Conservation (phyloP, 2,888 invertebrate species). For the Brenthis ino region DNA sequence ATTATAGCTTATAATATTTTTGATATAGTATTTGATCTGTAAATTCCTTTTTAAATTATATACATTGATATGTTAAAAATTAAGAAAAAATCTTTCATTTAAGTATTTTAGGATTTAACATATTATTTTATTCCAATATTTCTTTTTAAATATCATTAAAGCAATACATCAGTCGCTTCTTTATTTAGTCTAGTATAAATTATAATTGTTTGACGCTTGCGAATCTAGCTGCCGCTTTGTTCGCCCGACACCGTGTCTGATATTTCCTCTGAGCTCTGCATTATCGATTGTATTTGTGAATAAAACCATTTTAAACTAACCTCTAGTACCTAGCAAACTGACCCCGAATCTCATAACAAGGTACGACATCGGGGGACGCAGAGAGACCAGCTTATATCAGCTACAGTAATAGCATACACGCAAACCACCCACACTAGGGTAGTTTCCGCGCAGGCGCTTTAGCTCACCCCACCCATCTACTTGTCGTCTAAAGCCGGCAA, state of each 20-base stretch:
- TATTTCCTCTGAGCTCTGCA: conserved; percentile 73
- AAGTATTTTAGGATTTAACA: too few species aligned
- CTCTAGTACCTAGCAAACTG: conserved; percentile 52
- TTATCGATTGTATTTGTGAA: conserved; percentile 78
- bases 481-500: conserved; percentile 71
- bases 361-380: conserved; percentile 47
- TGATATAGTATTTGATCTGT: too few species aligned
- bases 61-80: too few species aligned
- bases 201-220: conserved; percentile 47
- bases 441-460: conserved; percentile 70
- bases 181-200: conserved; percentile 24
- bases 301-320: conserved; percentile 54
- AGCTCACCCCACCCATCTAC: conserved; percentile 72
- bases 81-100: too few species aligned
- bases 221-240: conserved; percentile 53
- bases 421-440: conserved; percentile 67
- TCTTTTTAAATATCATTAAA: too few species aligned
- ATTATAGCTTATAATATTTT: too few species aligned
- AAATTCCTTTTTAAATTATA: too few species aligned
- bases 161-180: background rate
- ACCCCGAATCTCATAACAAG: conserved; percentile 43
- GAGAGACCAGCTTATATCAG: conserved; percentile 53
- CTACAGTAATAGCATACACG: conserved; percentile 57
- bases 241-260: conserved; percentile 72
- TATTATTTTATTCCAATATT: too few species aligned